phyloP scores from a whole-genome alignment of 2,797 vertebrate species.

The Lycodopsis pacificus region DNA sequence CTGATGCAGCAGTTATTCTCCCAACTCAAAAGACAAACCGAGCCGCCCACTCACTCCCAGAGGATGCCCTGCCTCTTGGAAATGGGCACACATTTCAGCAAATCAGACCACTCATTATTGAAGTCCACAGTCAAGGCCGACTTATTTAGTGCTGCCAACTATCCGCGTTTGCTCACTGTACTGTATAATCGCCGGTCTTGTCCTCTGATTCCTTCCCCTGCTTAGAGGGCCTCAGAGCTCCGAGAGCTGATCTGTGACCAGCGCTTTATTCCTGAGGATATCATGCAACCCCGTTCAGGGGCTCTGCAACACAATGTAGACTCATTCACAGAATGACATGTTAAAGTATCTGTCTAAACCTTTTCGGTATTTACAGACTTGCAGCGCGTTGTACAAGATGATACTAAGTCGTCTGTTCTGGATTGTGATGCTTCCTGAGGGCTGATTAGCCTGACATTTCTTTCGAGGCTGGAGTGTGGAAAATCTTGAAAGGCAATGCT shows the following conservation, averaged over 20 bases:
- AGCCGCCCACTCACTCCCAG: conserved; percentile 14
- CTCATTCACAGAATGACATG: neutral
- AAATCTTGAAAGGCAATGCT: conserved; percentile 49
- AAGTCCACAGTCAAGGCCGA: conserved; percentile 40
- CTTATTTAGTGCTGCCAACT: conserved; percentile 51
- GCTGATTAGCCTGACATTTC: conserved; percentile 29
- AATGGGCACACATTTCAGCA: conserved; percentile 34
- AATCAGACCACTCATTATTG: conserved; percentile 51
- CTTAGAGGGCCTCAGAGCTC: conserved; percentile 23
- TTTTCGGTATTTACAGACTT: conserved; percentile 12
- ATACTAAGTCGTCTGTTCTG: conserved; percentile 27
- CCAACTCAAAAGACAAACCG: conserved; percentile 25
- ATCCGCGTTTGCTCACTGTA: conserved; percentile 49
- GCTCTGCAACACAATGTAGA: neutral
- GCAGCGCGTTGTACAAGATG: conserved; percentile 21
- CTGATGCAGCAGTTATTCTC: conserved; percentile 20
- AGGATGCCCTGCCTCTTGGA: conserved; percentile 26
- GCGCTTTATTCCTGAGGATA: conserved; percentile 12
- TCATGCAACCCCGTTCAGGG: conserved; percentile 6
- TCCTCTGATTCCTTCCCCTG: conserved; percentile 32
- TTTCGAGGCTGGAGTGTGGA: conserved; percentile 49
- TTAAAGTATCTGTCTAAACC: neutral
- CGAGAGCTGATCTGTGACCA: conserved; percentile 35
- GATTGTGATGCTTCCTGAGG: conserved; percentile 29
- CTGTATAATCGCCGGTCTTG: conserved; percentile 29